Evolutionary conservation across 1,140 invertebrate genomes (phyloP), one percentile per base, ranked within the genome.

Genomic region (Eubasilissa regina): DNA sequence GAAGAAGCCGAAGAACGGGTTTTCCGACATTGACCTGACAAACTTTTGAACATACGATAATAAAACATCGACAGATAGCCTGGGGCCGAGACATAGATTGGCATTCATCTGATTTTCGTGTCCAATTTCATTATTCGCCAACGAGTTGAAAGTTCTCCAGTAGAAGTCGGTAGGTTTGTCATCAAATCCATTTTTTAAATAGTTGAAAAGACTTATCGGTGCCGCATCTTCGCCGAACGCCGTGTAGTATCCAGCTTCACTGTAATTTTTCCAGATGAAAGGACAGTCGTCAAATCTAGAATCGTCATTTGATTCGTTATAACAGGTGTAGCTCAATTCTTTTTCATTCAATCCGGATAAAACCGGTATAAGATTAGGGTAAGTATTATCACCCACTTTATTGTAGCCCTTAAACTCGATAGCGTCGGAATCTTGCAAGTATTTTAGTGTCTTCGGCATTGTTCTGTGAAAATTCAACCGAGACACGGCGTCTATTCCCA

Each of bases 401-500:
- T 94, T 96, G 85, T 94, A 96, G 13, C 95, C 95, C 62, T 92
- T 84, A 80, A 96, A 88, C 85, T 94, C 94, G 8, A 94, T 90
- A 10, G 93, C 92, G 0, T 87, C 89, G 6, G 94, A 86, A 11
- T 91, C 86, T 75, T 90, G 89, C 12, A 96, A 87, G 82, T 91
- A 92, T 0, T 87, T 82, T 0, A 91, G 85, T 0, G 95, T 95
- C 83, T 91, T 90, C 0, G 93, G 94, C 93, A 97, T 94, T 77
- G 95, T 94, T 19, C 96, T 91, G 58, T 94, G 91, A 77, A 97
- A 94, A 87, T 97, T 97, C 64, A 97, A 88, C 58, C 95, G 90
- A 0, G 96, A 98, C 0, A 97, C 91, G 0, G 95, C 94, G 85
- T 97, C 96, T 13, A 98, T 90, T 0, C 97, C 97, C n/a, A 97